A percentile compares a stretch with the other conserved stretches of the same genome.
phyloP scores from a whole-genome alignment of 2,113 vertebrate genomes.

The Catharus bicknelli region DNA sequence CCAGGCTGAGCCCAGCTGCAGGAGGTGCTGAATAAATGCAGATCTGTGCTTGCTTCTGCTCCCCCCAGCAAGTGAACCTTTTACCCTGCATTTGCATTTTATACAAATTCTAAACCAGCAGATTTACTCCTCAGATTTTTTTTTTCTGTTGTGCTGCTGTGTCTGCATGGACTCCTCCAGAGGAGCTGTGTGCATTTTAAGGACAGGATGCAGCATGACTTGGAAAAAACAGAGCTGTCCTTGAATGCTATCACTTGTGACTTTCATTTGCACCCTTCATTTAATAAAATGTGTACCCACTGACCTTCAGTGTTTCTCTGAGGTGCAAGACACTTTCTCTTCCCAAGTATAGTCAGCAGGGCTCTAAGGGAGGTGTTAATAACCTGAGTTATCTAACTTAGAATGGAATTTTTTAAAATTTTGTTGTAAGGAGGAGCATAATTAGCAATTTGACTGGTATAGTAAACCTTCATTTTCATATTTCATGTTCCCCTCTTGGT shows the following conservation, averaged over 20 bases:
- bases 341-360: background rate
- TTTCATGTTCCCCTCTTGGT: background rate
- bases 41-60: background rate
- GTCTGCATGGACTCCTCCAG: background rate
- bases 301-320: background rate
- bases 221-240: background rate
- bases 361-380: background rate
- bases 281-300: background rate
- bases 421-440: background rate
- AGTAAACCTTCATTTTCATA: background rate
- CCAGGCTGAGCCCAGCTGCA: background rate
- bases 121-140: fast-evolving
- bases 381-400: background rate
- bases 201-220: background rate
- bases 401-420: background rate
- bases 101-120: background rate
- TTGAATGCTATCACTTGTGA: background rate
- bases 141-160: background rate
- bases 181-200: background rate
- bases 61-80: fast-evolving
- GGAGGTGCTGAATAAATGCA: background rate
- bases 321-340: background rate
- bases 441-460: background rate
- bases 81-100: background rate
- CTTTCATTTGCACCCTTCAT: background rate